Base-by-base conservation (phyloP, 2,888 invertebrate species). In the Eretmocerus hayati region DNA sequence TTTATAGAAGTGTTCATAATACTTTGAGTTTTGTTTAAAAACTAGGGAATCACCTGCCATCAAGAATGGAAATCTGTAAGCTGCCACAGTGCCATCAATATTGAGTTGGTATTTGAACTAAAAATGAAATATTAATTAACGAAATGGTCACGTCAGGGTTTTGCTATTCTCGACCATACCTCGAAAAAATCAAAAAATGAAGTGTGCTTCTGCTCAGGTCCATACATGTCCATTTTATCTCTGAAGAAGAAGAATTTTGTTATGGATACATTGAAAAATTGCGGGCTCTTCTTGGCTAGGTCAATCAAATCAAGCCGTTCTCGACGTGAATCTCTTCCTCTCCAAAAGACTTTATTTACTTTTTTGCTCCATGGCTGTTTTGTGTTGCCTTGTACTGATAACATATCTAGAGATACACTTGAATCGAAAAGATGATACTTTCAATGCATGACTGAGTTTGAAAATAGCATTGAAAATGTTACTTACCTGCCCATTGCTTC, bases 221-320 rank as follows among this genome's bases (percentile, higher is more conserved):
- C 95, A 75, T 93, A 93, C 63, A 84, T 77, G 18, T 82, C 75
- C 66, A 87, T 85, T 71, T 90, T 81, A 60, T 93, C 84, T 56
- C 83, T 81, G 66, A 90, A 96, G 75, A 97, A 97, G 72, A 97
- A 97, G 73, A 95, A 95, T 68, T 93, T 90, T 0, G 96, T 96
- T 20, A 96, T 80, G 0, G 91, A 90, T 11, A 84, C 94, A 74
- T 96, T 93, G 52, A 94, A 81, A 4, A 93, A 70, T 44, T 90
- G 81, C 0, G 92, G 86, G 73, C 85, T 59, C 59, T 80, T 71
- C 55, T 84, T 77, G 0, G 90, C 81, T 57, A 95, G 79, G 45
- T 85, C 83, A 13, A 95, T 82, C 19, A 96, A 77, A 58, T 88
- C 79, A 15, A 96, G 75, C 23, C 96, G 77, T 66, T 91, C 88